Evolutionary conservation across 2,113 vertebrate genomes (phyloP).

Genomic region (Patagioenas fasciata): DNA sequence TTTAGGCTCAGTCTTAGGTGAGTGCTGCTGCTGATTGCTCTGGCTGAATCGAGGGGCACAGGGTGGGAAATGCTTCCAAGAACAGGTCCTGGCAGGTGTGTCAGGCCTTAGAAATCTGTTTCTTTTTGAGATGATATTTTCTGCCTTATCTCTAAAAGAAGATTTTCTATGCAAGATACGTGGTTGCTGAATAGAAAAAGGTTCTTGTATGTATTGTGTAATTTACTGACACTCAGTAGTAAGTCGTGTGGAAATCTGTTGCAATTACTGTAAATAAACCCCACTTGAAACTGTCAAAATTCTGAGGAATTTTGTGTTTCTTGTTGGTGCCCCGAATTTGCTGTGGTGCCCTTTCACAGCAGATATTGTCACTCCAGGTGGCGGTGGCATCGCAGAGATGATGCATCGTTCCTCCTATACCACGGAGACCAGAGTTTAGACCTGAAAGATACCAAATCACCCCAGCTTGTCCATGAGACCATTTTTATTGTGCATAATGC

Average conservation of each 20-base stretch:
- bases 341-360: not conserved
- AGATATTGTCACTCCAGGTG: not conserved
- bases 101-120: not conserved
- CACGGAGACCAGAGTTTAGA: not conserved
- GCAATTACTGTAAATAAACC: slow-evolving; percentile 52
- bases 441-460: not conserved
- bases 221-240: slow-evolving; percentile 29
- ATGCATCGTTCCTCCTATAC: accelerated
- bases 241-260: slow-evolving; percentile 4
- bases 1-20: not conserved
- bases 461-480: not conserved
- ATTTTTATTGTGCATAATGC: not conserved
- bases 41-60: not conserved
- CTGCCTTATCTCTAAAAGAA: not conserved
- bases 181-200: slow-evolving; percentile 10
- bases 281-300: slow-evolving; percentile 13
- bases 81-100: not conserved
- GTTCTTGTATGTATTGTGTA: not conserved
- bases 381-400: not conserved
- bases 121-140: not conserved
- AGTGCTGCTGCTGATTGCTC: not conserved
- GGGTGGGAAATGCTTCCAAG: not conserved
- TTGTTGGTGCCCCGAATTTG: not conserved
- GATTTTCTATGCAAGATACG: not conserved
- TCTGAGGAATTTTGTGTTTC: not conserved